Base-by-base conservation (phyloP, 1,140 invertebrate genomes). In the Psilanteris sp. region DNA sequence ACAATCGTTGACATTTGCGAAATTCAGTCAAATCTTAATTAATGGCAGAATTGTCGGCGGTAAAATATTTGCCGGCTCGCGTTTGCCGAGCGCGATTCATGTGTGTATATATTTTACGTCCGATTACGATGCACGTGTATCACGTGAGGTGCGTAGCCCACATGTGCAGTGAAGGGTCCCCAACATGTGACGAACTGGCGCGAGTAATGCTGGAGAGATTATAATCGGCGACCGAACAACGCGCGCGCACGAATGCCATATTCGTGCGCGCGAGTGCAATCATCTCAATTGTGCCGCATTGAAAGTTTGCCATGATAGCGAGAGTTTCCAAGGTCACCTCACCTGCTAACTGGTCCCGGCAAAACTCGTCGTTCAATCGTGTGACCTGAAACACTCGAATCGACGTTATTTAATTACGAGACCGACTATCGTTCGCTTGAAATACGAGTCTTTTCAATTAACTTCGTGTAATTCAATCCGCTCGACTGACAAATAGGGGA, bases 111-210 rank as follows among this genome's bases (percentile, higher is more conserved):
- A 79, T 50, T 43, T 36, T 24, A 11, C 14, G 59, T 24, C 9
- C 37, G 59, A 71, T 77, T 37, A 55, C 55, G 39, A 75, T 78
- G 70, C 82, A 83, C 81, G 82, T 83, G 82, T 71, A 71, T 71
- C 59, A 67, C 68, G 76, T 76, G 68, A 73, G 73, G 68, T 67
- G 68, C 64, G 72, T 74, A 59, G 61, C 62, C 62, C 67, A 68
- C 62, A 76, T 61, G 64, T 55, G 64, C 62, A 77, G 80, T 85
- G 82, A 83, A 83, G 79, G 81, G 79, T 78, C 81, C 72, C 72
- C 74, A n/a, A 76, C 64, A 64, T 76, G 54, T 62, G 61, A 75
- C 72, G 71, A 59, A 59, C 62, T 44, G 50, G 59, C 32, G 18
- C 43, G 39, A 54, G 41, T 29, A 73, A 54, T 52, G 61, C 52